Conservation (phyloP, 2,797 vertebrate genomes). For the Craterocephalus amniculus region DNA sequence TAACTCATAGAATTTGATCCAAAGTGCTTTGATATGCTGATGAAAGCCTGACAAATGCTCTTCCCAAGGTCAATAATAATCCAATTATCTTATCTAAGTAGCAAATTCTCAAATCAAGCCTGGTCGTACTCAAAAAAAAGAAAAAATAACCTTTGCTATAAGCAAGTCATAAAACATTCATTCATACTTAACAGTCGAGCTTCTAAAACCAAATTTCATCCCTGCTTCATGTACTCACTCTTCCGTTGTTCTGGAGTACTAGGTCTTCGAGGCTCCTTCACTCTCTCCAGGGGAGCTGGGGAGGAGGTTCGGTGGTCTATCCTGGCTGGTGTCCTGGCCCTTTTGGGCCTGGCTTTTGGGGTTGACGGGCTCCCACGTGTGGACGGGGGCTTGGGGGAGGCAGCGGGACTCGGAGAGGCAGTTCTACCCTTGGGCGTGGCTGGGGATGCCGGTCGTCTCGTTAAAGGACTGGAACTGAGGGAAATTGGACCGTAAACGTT, state of each 20-base stretch:
- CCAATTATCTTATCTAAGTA: background rate
- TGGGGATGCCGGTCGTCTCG: conserved; percentile 88
- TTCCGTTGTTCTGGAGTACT: conserved; percentile 77
- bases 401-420: conserved; percentile 79
- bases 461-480: conserved; percentile 84
- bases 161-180: background rate
- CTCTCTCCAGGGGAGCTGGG: conserved; percentile 65
- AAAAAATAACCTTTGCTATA: background rate
- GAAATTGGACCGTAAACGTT: background rate
- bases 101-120: background rate
- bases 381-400: conserved; percentile 76
- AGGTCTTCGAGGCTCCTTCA: conserved; percentile 58
- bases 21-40: background rate
- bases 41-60: no score
- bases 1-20: background rate
- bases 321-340: conserved; percentile 79
- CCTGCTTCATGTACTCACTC: conserved; percentile 57
- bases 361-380: conserved; percentile 82
- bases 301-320: conserved; percentile 77
- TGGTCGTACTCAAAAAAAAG: background rate
- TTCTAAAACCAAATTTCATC: background rate
- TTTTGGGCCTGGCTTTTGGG: conserved; percentile 84
- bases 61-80: background rate
- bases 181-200: background rate
- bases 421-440: conserved; percentile 83